These are phyloP conservation scores for Oreonectes daqikongensis DNA, from an alignment of 2,797 vertebrate genomes.

Conservation along the genomic window DNA sequence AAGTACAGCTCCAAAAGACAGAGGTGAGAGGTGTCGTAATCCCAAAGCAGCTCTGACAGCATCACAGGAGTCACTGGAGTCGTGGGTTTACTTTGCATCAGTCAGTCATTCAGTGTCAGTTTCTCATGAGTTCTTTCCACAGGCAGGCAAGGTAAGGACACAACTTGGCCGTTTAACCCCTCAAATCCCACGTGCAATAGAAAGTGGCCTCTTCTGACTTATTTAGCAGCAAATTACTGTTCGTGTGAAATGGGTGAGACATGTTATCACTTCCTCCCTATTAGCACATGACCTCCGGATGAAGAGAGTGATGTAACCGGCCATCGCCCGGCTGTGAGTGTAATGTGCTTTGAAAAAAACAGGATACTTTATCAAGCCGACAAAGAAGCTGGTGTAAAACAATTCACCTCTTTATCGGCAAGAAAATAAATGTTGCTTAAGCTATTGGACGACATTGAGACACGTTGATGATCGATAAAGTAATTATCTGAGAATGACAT, in stretches of 20 bases:
- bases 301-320: slow-evolving; percentile 50
- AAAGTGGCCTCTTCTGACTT: slow-evolving; percentile 41
- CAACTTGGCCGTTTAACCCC: slow-evolving; percentile 54
- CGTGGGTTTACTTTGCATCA: slow-evolving; percentile 51
- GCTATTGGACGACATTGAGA: slow-evolving; percentile 1
- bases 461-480: slow-evolving; percentile 14
- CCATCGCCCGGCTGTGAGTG: slow-evolving; percentile 43
- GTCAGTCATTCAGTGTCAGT: slow-evolving; percentile 52
- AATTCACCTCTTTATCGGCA: slow-evolving; percentile 1
- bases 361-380: neutral
- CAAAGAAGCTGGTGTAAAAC: slow-evolving; percentile 11
- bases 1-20: slow-evolving; percentile 12
- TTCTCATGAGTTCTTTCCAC: slow-evolving; percentile 21
- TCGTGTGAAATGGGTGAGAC: slow-evolving; percentile 65
- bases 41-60: slow-evolving; percentile 33
- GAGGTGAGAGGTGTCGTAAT: slow-evolving; percentile 44
- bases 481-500: slow-evolving; percentile 35
- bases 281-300: slow-evolving; percentile 62
- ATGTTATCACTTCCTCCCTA: slow-evolving; percentile 65
- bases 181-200: neutral
- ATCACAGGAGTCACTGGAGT: slow-evolving; percentile 28
- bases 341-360: slow-evolving; percentile 45
- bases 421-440: neutral
- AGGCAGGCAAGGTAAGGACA: slow-evolving; percentile 29
- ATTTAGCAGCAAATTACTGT: slow-evolving; percentile 54